Evolutionary conservation across 92 coral and sea anemone species (phyloP).

Genomic region (Scolanthus callimorphus): DNA sequence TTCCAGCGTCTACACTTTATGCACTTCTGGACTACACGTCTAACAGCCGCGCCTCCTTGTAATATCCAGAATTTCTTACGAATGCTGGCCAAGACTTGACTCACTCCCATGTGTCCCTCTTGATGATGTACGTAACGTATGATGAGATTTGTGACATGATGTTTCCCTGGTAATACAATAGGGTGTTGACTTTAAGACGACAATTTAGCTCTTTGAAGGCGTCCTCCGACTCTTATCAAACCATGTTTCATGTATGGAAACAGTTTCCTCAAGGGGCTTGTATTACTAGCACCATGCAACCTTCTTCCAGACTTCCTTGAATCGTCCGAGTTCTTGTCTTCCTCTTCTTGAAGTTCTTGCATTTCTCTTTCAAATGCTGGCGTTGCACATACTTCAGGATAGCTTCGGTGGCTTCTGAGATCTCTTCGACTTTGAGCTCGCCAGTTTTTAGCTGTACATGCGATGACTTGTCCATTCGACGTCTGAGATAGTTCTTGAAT

Average conservation of each 20-base stretch:
- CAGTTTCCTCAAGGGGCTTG: background rate
- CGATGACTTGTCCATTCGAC: background rate
- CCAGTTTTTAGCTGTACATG: background rate
- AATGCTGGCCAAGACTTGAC: no score
- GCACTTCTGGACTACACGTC: no score
- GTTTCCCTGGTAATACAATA: no score
- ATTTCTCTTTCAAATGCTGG: background rate
- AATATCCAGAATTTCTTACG: no score
- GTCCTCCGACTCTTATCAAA: background rate
- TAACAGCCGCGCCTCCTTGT: no score
- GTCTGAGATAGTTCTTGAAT: background rate
- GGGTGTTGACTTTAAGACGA: no score
- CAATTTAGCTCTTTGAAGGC: no score
- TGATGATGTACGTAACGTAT: no score
- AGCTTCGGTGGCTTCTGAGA: background rate
- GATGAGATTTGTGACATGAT: no score
- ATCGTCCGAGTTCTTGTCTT: background rate
- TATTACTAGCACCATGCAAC: background rate
- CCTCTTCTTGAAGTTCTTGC: background rate
- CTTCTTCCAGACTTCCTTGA: background rate
- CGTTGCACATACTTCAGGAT: background rate
- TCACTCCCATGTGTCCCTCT: no score
- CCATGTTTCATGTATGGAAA: background rate
- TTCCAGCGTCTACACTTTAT: no score
- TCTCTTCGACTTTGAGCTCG: background rate